Conservation (phyloP, 1,140 invertebrate genomes). For the Habropoda laboriosa region DNA sequence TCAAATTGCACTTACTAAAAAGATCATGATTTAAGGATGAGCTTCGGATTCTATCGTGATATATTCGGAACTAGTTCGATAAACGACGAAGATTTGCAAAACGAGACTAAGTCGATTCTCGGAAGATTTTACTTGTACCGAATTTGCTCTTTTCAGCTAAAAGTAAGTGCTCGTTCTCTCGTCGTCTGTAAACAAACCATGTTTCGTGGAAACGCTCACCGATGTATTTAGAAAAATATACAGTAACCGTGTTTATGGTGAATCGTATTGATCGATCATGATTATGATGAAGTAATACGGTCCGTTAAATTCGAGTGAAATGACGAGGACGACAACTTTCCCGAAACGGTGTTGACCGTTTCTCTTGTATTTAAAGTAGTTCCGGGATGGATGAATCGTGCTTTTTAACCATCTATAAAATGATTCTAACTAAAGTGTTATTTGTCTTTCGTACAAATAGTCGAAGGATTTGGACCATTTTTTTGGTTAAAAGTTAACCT, state of each 20-base stretch:
- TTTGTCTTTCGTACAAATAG: background rate
- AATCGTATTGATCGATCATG: background rate
- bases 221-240: background rate
- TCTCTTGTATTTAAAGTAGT: conserved; percentile 40
- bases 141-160: background rate
- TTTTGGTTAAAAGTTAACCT: background rate
- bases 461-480: background rate
- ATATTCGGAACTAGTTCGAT: background rate
- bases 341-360: background rate
- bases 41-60: background rate
- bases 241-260: background rate
- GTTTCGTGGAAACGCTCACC: background rate
- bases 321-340: background rate
- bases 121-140: background rate
- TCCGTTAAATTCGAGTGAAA: background rate
- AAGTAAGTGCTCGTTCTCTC: background rate
- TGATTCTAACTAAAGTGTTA: background rate
- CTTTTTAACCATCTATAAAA: background rate
- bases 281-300: conserved; percentile 21
- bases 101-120: background rate
- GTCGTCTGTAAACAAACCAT: conserved; percentile 2
- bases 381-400: background rate
- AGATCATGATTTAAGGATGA: background rate
- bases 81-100: background rate
- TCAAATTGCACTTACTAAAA: conserved; percentile 40